Evolutionary conservation across 2,113 vertebrate genomes (phyloP), one percentile per base, ranked within the genome.

Genomic region (Lates calcarifer): DNA sequence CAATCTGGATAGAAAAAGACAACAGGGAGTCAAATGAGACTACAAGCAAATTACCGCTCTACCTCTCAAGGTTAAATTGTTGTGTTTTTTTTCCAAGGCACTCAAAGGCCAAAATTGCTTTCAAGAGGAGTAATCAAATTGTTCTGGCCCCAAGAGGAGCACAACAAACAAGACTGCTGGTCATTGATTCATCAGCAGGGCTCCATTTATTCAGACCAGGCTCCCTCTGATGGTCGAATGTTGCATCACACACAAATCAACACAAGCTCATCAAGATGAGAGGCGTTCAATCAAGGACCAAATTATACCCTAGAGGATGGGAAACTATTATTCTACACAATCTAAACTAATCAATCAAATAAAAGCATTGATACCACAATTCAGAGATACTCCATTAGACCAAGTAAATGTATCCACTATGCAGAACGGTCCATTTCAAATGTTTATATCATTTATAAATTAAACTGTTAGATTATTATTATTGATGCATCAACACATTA

Each of bases 141-240:
- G 45, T 57, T 81, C 33, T 24, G 35, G 13, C 29, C 45, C 15
- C 3, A 1, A 57, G 1, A 74, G 31, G 18, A 79, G 41, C 17
- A 35, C 24, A 75, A 14, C 41, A 45, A 47, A 60, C 41, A 17
- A 6, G 39, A 55, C 3, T 43, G 12, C 24, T 45, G 22, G 4
- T 51, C 22, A 45, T 5, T 41, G 33, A 68, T 17, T 51, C n/a
- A 62, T 60, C 75, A 37, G 56, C 6, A 61, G 6, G 0, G 26
- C 61, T 55, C 22, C 29, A 66, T 69, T 67, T 37, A 58, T 65
- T 81, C 28, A 79, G 39, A 71, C n/a, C 43, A 69, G 62, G 53
- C 86, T 74, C 88, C 85, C 74, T 72, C 87, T 86, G n/a, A 47
- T 74, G 90, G 89, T 2, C 1, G 15, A 69, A 74, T 0, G 13